Evolutionary conservation across 2,888 invertebrate genomes (phyloP).

Genomic region (Vannuccia rotundouncinata): DNA sequence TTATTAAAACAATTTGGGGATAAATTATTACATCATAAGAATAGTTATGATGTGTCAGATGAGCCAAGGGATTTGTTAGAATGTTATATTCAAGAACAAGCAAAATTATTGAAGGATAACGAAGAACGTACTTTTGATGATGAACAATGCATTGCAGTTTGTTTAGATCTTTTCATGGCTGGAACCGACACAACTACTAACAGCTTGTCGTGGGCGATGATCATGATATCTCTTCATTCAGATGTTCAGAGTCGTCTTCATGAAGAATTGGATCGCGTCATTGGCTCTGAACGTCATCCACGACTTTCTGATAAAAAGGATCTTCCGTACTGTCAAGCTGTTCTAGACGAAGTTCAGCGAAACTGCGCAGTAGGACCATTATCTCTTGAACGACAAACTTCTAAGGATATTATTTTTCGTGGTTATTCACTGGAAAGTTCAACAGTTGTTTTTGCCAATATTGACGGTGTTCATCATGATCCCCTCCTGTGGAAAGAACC

Average conservation of each 20-base stretch:
- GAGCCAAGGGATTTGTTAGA: slow-evolving; percentile 29
- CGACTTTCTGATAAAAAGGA: slow-evolving; percentile 25
- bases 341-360: slow-evolving; percentile 39
- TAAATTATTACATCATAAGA: slow-evolving; percentile 28
- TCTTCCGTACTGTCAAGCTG: slow-evolving; percentile 37
- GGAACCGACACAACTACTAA: slow-evolving; percentile 37
- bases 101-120: not conserved
- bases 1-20: not conserved
- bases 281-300: slow-evolving; percentile 31
- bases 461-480: slow-evolving; percentile 38
- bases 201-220: slow-evolving; percentile 34
- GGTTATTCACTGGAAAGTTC: slow-evolving; percentile 26
- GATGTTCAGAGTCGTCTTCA: slow-evolving; percentile 37
- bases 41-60: slow-evolving; percentile 10
- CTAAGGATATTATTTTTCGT: not conserved
- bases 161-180: slow-evolving; percentile 34
- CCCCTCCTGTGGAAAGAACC: slow-evolving; percentile 34
- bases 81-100: slow-evolving; percentile 25
- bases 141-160: slow-evolving; percentile 25
- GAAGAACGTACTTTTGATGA: slow-evolving; percentile 6
- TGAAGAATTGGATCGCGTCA: slow-evolving; percentile 31
- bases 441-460: slow-evolving; percentile 30
- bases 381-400: slow-evolving; percentile 14
- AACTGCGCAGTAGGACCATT: slow-evolving; percentile 37
- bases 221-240: slow-evolving; percentile 23